phyloP scores from a whole-genome alignment of 2,888 invertebrate genomes.

The Drosophila nr. perissopoda region DNA sequence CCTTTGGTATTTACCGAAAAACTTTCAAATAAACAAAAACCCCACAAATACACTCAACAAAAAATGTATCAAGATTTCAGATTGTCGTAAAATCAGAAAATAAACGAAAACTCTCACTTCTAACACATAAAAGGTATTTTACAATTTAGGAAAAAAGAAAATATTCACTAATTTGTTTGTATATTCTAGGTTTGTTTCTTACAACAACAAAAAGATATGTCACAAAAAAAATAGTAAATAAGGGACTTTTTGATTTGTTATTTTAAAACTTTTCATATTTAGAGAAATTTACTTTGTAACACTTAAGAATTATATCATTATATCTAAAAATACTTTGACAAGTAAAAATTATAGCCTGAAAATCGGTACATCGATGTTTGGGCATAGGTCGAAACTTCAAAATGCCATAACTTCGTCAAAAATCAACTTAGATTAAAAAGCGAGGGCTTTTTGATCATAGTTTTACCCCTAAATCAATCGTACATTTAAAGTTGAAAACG shows the following conservation, averaged over 20 bases:
- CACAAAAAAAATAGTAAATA: neutral
- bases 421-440: too few relatives aligned
- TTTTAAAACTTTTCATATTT: neutral
- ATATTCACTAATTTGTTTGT: neutral
- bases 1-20: slow-evolving; percentile 62
- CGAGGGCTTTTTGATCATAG: too few relatives aligned
- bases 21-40: slow-evolving; percentile 38
- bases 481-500: too few relatives aligned
- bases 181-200: neutral
- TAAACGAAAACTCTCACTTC: neutral
- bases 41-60: slow-evolving; percentile 1
- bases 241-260: neutral
- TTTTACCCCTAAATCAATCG: too few relatives aligned
- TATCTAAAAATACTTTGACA: neutral
- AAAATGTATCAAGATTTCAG: neutral
- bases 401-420: too few relatives aligned
- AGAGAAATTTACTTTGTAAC: neutral
- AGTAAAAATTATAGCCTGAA: too few relatives aligned
- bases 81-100: neutral
- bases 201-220: neutral
- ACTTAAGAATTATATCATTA: neutral
- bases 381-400: too few relatives aligned
- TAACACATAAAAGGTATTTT: neutral
- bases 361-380: too few relatives aligned
- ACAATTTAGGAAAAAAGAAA: neutral